phyloP scores from a whole-genome alignment of 2,888 invertebrate species.

The Cactoblastis cactorum region DNA sequence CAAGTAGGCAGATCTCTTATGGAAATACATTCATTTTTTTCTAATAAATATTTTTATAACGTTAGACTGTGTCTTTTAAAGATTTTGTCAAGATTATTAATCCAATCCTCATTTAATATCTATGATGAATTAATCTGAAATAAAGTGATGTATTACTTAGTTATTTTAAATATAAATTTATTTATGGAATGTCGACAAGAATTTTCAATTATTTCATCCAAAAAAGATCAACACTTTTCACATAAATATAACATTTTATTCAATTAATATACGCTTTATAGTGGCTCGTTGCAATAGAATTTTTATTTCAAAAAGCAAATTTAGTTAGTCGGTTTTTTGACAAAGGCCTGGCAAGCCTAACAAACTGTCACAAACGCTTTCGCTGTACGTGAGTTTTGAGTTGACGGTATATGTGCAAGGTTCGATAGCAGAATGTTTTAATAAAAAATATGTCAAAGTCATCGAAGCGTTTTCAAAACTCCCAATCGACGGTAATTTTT shows the following conservation, averaged over 20 bases:
- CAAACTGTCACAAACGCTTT: conserved; percentile 12
- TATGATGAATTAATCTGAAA: too few species aligned
- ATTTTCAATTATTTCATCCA: too few species aligned
- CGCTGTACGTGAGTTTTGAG: conserved; percentile 3
- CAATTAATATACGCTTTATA: neutral
- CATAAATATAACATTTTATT: neutral
- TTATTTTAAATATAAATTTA: too few species aligned
- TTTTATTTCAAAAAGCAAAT: conserved; percentile 1
- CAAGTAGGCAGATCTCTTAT: too few species aligned
- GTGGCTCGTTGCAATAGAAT: neutral
- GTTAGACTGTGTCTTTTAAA: too few species aligned
- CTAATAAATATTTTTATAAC: too few species aligned
- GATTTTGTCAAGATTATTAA: too few species aligned
- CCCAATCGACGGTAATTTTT: conserved; percentile 1
- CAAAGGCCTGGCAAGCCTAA: conserved; percentile 2
- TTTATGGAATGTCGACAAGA: too few species aligned
- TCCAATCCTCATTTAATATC: too few species aligned
- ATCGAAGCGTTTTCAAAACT: neutral
- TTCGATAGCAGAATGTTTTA: conserved; percentile 3
- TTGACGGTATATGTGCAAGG: conserved; percentile 1
- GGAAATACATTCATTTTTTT: too few species aligned
- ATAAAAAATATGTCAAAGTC: neutral
- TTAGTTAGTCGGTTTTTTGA: neutral
- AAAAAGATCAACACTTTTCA: too few species aligned
- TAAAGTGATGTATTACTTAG: too few species aligned